phyloP scores from a whole-genome alignment of 2,113 vertebrate species.

The Rhinoptilus africanus region DNA sequence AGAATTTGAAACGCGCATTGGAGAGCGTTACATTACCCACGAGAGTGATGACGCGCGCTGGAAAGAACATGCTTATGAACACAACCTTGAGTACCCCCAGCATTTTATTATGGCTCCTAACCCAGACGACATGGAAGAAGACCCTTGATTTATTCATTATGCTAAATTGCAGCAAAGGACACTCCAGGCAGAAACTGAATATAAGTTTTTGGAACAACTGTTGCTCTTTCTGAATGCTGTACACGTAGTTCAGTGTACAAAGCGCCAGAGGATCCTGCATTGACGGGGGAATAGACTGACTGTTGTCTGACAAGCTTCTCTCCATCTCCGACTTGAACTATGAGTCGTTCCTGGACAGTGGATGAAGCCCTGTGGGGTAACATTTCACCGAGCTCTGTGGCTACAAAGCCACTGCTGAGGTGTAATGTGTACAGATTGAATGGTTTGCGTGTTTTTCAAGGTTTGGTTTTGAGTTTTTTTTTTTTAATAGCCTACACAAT shows the following conservation, averaged over 20 bases:
- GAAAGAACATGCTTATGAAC: slow-evolving; percentile 90
- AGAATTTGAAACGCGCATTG: slow-evolving; percentile 94
- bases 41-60: slow-evolving; percentile 96
- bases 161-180: not conserved
- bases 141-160: slow-evolving; percentile 78
- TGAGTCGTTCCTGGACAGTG: not conserved
- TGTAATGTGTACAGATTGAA: slow-evolving; percentile 43
- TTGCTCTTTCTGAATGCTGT: slow-evolving; percentile 19
- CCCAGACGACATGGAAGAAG: slow-evolving; percentile 97
- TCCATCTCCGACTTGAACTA: not conserved
- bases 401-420: slow-evolving; percentile 10
- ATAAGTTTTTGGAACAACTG: not conserved
- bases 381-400: not conserved
- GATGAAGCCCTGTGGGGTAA: not conserved
- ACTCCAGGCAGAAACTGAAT: slow-evolving; percentile 26
- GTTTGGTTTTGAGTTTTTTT: not conserved
- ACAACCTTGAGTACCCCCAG: slow-evolving; percentile 88
- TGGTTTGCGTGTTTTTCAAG: slow-evolving; percentile 23
- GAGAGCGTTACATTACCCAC: slow-evolving; percentile 96
- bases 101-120: slow-evolving; percentile 99
- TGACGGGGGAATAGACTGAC: slow-evolving; percentile 2
- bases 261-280: not conserved
- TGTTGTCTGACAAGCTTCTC: not conserved
- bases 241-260: not conserved
- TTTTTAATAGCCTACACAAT: slow-evolving; percentile 53